Conservation (phyloP, 2,888 invertebrate species). For the Drosophila villosipedis region DNA sequence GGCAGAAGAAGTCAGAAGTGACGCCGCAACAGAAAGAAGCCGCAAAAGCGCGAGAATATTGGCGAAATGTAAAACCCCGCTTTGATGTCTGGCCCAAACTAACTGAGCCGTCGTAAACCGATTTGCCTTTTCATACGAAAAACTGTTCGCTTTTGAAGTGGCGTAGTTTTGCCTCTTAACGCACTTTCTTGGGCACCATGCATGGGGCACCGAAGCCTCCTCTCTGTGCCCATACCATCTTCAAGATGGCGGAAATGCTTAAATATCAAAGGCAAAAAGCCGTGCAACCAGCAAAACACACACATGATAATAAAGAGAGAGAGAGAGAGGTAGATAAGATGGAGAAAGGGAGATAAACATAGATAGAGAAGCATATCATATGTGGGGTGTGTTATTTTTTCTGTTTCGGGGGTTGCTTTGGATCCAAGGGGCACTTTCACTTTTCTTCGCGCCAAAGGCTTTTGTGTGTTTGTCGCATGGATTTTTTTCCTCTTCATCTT, state of each 20-base stretch:
- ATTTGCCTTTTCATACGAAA: conserved; percentile 71
- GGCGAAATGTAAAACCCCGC: conserved; percentile 76
- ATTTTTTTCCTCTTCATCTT: conserved; percentile 41
- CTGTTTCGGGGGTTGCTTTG: conserved; percentile 64
- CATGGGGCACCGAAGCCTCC: neutral
- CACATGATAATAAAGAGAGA: conserved; percentile 31
- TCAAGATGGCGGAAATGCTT: conserved; percentile 80
- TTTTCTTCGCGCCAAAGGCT: conserved; percentile 71
- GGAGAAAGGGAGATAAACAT: conserved; percentile 21
- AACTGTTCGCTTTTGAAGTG: conserved; percentile 73
- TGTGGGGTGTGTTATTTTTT: conserved; percentile 40
- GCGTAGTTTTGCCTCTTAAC: conserved; percentile 77
- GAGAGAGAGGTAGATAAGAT: conserved; percentile 21
- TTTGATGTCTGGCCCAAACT: conserved; percentile 72
- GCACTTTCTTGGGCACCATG: conserved; percentile 66
- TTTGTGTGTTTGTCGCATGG: conserved; percentile 67
- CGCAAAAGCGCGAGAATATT: conserved; percentile 80
- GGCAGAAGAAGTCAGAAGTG: conserved; percentile 19
- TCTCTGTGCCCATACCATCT: conserved; percentile 27
- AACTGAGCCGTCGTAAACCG: conserved; percentile 62
- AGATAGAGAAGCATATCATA: conserved; percentile 29
- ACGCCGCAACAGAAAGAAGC: conserved; percentile 54
- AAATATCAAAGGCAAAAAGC: conserved; percentile 75
- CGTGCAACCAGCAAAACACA: conserved; percentile 42
- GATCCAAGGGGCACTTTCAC: conserved; percentile 67